Evolutionary conservation across 2,113 vertebrate genomes (phyloP).

Genomic region (Nibea coibor): DNA sequence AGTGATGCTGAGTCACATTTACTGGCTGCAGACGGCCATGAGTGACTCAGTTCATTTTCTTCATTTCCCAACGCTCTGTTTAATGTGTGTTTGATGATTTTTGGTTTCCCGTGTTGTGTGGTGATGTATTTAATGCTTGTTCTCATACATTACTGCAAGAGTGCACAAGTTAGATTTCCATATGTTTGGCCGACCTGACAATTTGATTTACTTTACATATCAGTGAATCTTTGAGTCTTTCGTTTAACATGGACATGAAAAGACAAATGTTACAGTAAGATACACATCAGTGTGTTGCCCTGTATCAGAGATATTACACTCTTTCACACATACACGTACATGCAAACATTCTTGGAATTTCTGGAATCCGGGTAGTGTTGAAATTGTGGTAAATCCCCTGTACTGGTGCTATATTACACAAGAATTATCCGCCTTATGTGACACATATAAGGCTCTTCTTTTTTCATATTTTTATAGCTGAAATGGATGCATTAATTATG

Average conservation of each 20-base stretch:
- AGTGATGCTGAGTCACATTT: conserved; percentile 67
- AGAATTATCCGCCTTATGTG: no score
- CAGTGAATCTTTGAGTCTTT: neutral
- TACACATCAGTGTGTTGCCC: no score
- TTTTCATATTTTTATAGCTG: no score
- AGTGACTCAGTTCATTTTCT: conserved; percentile 53
- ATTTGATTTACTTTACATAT: neutral
- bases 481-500: neutral
- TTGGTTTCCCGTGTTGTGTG: conserved; percentile 12
- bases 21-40: conserved; percentile 38
- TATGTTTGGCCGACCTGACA: neutral
- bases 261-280: neutral
- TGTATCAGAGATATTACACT: no score
- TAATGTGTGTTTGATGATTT: neutral
- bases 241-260: neutral
- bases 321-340: neutral
- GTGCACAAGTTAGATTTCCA: neutral
- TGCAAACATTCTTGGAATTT: neutral
- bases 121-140: neutral
- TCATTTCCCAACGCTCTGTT: conserved; percentile 30
- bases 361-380: neutral
- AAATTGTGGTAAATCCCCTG: neutral
- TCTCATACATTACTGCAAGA: neutral
- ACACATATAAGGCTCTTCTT: no score
- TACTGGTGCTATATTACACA: no score